Base-by-base conservation (phyloP, 2,113 vertebrate species). In the Athene cunicularia region DNA sequence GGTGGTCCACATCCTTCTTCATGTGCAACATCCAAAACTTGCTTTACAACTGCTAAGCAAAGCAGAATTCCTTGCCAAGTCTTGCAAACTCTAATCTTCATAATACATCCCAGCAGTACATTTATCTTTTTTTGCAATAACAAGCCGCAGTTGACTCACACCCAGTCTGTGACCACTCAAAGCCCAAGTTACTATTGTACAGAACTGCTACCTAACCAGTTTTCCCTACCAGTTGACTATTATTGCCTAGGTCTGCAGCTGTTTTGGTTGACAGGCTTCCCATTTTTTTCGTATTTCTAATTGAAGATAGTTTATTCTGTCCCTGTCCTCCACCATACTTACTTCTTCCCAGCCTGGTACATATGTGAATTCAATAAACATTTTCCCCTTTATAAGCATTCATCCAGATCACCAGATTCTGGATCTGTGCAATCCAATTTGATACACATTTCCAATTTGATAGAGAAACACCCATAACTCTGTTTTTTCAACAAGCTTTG, bases 11-110 rank as follows among this genome's bases (percentile, higher is more conserved):
- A 80, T 63, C 24, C 52, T 82, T 93, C 35, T 72, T 86, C 62
- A 82, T 0, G 0, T 55, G 41, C 55, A 86, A 39, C 56, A 77
- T 53, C 56, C 50, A 70, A 58, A 96, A 91, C 72, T 55, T 89
- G 55, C n/a, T 95, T 84, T 74, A 63, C 37, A 94, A 56, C 15
- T 77, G 43, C 82, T 81, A 71, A 75, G 80, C 60, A 94, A 95
- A 94, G 91, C 89, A 91, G 55, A 91, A 95, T 77, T 74, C 52
- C 41, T 86, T 92, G 89, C 80, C 76, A 81, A 67, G 55, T 75
- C 86, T 95, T 89, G 64, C 86, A 94, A 86, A 84, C 60, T 41
- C 80, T 70, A 94, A 93, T 93, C 63, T 45, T 68, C 14, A 5
- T 47, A 58, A 80, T n/a, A 90, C 26, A 74, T 66, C 50, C 27